Percentiles rank a stretch among this genome's conserved stretches.
Evolutionary conservation across 2,888 invertebrate genomes (phyloP).

Genomic region (Plebejus anna): DNA sequence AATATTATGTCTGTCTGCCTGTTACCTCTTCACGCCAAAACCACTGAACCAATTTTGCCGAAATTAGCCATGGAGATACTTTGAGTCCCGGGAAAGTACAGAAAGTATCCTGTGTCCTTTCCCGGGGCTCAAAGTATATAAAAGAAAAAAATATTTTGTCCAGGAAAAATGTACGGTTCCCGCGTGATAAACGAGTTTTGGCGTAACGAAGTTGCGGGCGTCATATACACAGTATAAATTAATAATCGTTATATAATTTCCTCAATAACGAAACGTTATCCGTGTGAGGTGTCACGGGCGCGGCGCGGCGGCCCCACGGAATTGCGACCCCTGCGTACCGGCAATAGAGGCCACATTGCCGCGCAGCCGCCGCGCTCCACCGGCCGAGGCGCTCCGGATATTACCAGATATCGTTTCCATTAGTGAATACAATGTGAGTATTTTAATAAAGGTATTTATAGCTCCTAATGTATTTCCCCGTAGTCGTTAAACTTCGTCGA

Average conservation of each 20-base stretch:
- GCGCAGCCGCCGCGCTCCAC: background rate
- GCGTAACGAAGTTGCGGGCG: too few species aligned
- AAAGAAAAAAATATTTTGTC: too few species aligned
- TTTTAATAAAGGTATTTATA: slow-evolving; percentile 7
- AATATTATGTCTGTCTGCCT: too few species aligned
- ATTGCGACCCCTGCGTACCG: background rate
- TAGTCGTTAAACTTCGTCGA: background rate
- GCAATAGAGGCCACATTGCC: background rate
- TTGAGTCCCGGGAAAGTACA: too few species aligned
- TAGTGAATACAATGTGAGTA: background rate
- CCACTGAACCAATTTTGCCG: too few species aligned
- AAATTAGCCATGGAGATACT: too few species aligned
- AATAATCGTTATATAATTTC: background rate
- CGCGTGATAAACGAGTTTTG: too few species aligned
- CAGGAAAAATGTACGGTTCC: too few species aligned
- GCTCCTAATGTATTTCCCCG: background rate
- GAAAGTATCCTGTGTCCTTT: too few species aligned
- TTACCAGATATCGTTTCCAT: slow-evolving; percentile 5
- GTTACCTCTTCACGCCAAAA: too few species aligned
- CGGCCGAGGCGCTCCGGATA: background rate
- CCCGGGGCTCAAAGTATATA: too few species aligned
- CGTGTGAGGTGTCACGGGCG: background rate
- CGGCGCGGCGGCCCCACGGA: background rate
- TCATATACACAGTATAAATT: too few species aligned
- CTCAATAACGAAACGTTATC: background rate